These are phyloP conservation scores for Emydoidea blandingii DNA, from an alignment of 2,797 vertebrate species.

Conservation along the genomic window DNA sequence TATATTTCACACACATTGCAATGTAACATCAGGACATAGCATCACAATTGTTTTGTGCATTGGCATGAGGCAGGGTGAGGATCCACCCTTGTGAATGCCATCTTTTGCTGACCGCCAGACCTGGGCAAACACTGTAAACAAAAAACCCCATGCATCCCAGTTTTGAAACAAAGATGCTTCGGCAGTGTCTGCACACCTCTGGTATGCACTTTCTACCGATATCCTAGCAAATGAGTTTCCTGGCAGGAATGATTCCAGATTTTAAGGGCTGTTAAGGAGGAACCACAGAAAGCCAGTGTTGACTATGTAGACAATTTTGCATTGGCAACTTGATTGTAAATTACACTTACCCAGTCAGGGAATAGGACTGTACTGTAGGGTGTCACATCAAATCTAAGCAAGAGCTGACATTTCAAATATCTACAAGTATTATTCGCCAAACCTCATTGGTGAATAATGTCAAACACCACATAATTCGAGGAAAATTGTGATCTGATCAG, in stretches of 20 bases:
- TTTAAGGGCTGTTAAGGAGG: neutral
- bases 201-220: neutral
- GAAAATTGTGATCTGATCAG: neutral
- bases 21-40: neutral
- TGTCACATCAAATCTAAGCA: neutral
- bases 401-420: neutral
- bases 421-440: neutral
- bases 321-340: neutral
- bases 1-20: too few species aligned
- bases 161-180: neutral
- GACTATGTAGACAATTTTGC: neutral
- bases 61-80: neutral
- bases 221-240: neutral
- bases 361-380: neutral
- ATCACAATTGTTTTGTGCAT: neutral
- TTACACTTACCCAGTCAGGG: neutral
- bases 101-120: neutral
- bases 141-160: neutral
- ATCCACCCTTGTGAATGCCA: neutral
- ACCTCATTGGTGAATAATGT: neutral
- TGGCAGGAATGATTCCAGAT: neutral
- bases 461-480: rapidly evolving
- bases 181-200: neutral
- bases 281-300: neutral
- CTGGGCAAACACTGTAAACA: neutral